Evolutionary conservation across 2,113 vertebrate species (phyloP).

Genomic region (Columba livia): DNA sequence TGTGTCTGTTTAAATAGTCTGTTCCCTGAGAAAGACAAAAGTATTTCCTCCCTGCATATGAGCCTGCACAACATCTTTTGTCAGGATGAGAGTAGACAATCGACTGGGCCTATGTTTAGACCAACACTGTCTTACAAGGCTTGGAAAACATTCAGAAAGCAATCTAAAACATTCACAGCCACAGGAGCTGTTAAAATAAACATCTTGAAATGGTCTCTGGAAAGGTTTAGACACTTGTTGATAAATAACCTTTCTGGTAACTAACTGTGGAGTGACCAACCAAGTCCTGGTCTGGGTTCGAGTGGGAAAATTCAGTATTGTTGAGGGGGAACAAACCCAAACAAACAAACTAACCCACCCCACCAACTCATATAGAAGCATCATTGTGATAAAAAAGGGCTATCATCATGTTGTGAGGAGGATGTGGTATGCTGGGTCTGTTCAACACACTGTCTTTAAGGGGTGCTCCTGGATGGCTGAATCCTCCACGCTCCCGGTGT

Average conservation of each 20-base stretch:
- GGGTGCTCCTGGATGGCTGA: not conserved
- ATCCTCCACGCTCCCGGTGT: not conserved
- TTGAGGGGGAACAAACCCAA: not conserved
- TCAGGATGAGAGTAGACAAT: not conserved
- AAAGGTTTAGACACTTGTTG: not conserved
- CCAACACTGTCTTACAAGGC: not conserved
- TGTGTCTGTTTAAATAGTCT: not conserved
- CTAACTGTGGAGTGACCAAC: not conserved
- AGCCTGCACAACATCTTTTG: not conserved
- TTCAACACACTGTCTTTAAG: not conserved
- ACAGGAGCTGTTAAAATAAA: not conserved
- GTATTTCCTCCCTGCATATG: not conserved
- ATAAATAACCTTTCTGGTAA: not conserved
- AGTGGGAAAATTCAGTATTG: not conserved
- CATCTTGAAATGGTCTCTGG: not conserved
- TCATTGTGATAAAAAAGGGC: not conserved
- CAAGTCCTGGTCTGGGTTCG: not conserved
- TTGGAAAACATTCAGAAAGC: conserved; percentile 1
- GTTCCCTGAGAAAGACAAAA: not conserved
- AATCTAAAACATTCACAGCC: not conserved
- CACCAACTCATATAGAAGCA: not conserved
- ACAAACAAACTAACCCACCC: too few species aligned
- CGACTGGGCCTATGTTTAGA: not conserved
- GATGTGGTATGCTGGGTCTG: accelerated
- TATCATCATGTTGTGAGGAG: not conserved